Base-by-base conservation (phyloP, 2,797 vertebrate species). In the Sphenodon punctatus region DNA sequence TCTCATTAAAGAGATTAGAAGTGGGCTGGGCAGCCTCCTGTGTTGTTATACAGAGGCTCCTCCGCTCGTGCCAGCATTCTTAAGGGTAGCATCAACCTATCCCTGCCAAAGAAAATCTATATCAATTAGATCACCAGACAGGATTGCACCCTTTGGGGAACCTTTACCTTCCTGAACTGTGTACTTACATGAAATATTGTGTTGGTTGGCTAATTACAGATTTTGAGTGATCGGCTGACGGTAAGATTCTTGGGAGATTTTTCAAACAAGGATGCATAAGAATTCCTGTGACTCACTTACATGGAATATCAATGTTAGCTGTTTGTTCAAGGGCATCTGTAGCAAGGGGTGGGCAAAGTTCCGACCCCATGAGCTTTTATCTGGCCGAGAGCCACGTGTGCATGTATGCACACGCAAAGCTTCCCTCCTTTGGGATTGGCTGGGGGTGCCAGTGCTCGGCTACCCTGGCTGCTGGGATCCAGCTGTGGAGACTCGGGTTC, bases 181-280 rank as follows among this genome's bases (percentile, higher is more conserved):
- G 4, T 46, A 25, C 63, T 61, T 11, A 9, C 0, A 0, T 30
- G 8, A 43, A 12, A 2, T 10, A 0, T 2, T 5, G 6, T 10
- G 7, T 9, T 11, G 5, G 13, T 6, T 42, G 4, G 30, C 82
- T 65, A 69, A 34, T 23, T 8, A 25, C 45, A 43, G 32, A 39
- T 38, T 65, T 74, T 25, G 13, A 53, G 13, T 16, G 41, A 19
- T 48, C 0, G 0, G 0, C n/a, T n/a, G n/a, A n/a, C n/a, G n/a
- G n/a, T n/a, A n/a, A n/a, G n/a, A n/a, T n/a, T n/a, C n/a, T n/a
- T n/a, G n/a, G n/a, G n/a, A n/a, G n/a, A n/a, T n/a, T n/a, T n/a
- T 39, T 36, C 10, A 53, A 75, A 41, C 30, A 22, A 67, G 74
- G n/a, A 41, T 0, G 1, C 64, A 42, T 12, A 68, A 67, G 46